Percentiles rank a stretch among this genome's conserved stretches.
Evolutionary conservation across 2,113 vertebrate genomes (phyloP).

Genomic region (Todiramphus chloris): DNA sequence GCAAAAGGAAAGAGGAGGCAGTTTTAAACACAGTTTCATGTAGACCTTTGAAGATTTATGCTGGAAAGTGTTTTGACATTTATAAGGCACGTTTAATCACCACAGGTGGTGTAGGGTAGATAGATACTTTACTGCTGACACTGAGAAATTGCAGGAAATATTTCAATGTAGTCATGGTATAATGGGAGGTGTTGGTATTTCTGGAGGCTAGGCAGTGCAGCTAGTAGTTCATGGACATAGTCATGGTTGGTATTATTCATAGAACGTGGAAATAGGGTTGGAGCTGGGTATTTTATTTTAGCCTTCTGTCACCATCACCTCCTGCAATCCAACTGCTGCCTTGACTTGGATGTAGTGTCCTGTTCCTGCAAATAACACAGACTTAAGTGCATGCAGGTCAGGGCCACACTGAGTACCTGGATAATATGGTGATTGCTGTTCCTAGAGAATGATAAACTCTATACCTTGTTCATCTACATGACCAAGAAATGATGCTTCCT

Average conservation of each 20-base stretch:
- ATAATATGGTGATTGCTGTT: background rate
- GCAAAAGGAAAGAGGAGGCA: background rate
- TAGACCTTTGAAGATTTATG: background rate
- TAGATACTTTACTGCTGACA: slow-evolving; percentile 10
- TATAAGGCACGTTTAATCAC: slow-evolving; percentile 1
- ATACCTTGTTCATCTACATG: background rate
- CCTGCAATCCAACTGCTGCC: background rate
- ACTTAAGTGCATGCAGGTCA: background rate
- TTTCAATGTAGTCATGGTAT: background rate
- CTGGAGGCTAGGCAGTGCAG: background rate
- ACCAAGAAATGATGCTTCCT: background rate
- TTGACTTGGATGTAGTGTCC: background rate
- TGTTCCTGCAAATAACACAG: background rate
- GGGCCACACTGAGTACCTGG: background rate
- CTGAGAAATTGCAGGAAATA: background rate
- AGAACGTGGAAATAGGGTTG: background rate
- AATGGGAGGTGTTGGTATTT: background rate
- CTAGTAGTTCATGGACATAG: background rate
- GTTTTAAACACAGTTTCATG: background rate
- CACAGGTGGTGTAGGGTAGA: background rate
- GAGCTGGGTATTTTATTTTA: background rate
- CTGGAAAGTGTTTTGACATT: background rate
- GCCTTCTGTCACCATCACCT: background rate
- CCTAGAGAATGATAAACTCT: background rate
- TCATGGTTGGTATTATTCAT: background rate